Evolutionary conservation across 2,888 invertebrate genomes (phyloP), one percentile per base, ranked within the genome.

Genomic region (Zaprionus lineosus): DNA sequence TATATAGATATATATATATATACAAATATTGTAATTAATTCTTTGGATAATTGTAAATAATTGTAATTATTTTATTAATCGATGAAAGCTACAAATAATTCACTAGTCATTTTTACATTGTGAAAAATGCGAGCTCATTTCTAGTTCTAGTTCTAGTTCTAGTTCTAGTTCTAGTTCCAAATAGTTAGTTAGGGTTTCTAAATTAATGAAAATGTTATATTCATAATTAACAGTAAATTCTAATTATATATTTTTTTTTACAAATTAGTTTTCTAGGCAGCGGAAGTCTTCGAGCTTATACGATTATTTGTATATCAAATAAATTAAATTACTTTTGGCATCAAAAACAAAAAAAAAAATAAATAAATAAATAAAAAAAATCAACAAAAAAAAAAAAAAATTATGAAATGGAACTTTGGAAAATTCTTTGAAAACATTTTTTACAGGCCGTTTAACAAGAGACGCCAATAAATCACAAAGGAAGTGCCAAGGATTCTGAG

Each of bases 21-120:
- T 28, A 26, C 21, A 24, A n/a, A 24, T 24, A 18, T 34, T 14
- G 36, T 16, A 34, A 33, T 6, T 40, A 43, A 11, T 34, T 36
- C 46, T 16, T 5, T 53, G 18, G 43, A 70, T 31, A 47, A 11
- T 36, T 71, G 61, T 71, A 77, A 33, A 68, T 74, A 74, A 40
- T 36, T 63, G 9, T 65, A 70, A 48, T 44, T n/a, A n/a, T n/a
- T n/a, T 53, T 60, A 52, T 46, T 55, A 63, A 47, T 47, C 60
- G 55, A 59, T 55, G n/a, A 65, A 64, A 62, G 60, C 64, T 61
- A 77, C 83, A 82, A 78, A 64, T 72, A 78, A 81, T 81, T 84
- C 74, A 77, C 87, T 87, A 87, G 87, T 87, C 88, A 86, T 85
- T 86, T 82, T 86, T 81, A 86, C 74, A 78, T 82, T 74, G 85